Percentiles rank a stretch among this genome's conserved stretches.
Evolutionary conservation across 2,113 vertebrate species (phyloP).

Genomic region (Thunnus maccoyii): DNA sequence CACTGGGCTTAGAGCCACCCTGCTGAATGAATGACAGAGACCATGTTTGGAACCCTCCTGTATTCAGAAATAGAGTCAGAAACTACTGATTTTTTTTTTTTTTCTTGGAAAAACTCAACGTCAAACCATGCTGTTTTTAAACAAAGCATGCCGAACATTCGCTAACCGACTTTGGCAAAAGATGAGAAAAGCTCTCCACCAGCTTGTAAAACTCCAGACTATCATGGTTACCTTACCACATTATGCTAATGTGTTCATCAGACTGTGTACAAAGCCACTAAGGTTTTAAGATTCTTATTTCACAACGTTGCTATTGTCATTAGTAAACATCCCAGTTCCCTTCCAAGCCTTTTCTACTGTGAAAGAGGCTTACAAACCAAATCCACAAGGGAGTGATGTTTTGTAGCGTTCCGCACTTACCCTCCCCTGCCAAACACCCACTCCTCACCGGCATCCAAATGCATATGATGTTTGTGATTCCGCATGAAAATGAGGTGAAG

Average conservation of each 20-base stretch:
- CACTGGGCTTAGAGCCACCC: conserved; percentile 14
- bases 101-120: background rate
- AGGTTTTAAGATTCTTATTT: conserved; percentile 32
- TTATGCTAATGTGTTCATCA: conserved; percentile 49
- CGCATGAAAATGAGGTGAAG: conserved; percentile 53
- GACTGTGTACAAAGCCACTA: conserved; percentile 34
- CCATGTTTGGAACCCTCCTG: background rate
- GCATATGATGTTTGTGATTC: conserved; percentile 52
- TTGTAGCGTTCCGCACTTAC: conserved; percentile 37
- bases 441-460: conserved; percentile 52
- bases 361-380: conserved; percentile 69
- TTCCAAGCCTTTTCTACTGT: conserved; percentile 58
- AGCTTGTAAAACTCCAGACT: conserved; percentile 20
- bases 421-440: conserved; percentile 44
- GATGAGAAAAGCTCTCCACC: conserved; percentile 4
- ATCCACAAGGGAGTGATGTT: conserved; percentile 68
- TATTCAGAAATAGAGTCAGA: background rate
- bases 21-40: conserved; percentile 13
- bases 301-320: conserved; percentile 58
- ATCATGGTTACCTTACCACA: conserved; percentile 27
- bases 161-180: background rate
- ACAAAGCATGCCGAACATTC: background rate
- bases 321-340: conserved; percentile 63
- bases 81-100: background rate
- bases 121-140: background rate